These are phyloP conservation scores for Hirtodrosophila duncani DNA, from an alignment of 2,888 invertebrate species.

Conservation along the genomic window DNA sequence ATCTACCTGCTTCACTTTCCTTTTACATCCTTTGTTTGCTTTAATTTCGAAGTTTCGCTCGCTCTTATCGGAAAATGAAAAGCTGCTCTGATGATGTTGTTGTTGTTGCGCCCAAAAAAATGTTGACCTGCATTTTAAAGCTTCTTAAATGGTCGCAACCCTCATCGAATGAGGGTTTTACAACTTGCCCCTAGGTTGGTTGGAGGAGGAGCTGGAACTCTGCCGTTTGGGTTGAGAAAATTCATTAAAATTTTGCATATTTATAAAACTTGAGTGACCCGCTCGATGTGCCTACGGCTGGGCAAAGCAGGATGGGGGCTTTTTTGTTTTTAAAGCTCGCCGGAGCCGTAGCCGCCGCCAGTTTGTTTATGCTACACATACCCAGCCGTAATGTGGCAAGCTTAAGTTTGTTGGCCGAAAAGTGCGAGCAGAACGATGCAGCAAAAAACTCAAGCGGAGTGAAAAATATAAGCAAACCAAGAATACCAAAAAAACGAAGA, in stretches of 20 bases:
- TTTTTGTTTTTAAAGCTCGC: constrained; percentile 38
- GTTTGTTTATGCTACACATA: constrained; percentile 60
- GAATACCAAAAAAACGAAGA: constrained; percentile 24
- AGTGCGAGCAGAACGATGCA: constrained; percentile 21
- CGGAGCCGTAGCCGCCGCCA: constrained; percentile 5
- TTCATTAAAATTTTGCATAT: constrained; percentile 73
- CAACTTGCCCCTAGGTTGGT: background rate
- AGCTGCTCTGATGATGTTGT: constrained; percentile 27
- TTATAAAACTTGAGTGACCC: constrained; percentile 70
- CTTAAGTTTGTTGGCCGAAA: constrained; percentile 54
- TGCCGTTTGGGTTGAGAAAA: constrained; percentile 33
- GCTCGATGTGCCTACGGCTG: constrained; percentile 47
- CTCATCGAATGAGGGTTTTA: constrained; percentile 24
- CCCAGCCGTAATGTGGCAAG: constrained; percentile 70
- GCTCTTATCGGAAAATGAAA: constrained; percentile 43
- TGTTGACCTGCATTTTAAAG: constrained; percentile 66
- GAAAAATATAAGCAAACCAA: constrained; percentile 51
- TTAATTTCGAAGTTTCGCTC: constrained; percentile 29
- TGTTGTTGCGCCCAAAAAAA: too few species aligned
- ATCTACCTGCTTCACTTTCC: constrained; percentile 20
- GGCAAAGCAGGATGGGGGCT: too few species aligned
- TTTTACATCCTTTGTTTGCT: constrained; percentile 34
- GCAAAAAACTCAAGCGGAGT: constrained; percentile 48
- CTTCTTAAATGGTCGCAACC: constrained; percentile 46
- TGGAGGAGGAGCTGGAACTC: background rate